phyloP scores from a whole-genome alignment of 2,888 invertebrate species.

The Agelastica alni region DNA sequence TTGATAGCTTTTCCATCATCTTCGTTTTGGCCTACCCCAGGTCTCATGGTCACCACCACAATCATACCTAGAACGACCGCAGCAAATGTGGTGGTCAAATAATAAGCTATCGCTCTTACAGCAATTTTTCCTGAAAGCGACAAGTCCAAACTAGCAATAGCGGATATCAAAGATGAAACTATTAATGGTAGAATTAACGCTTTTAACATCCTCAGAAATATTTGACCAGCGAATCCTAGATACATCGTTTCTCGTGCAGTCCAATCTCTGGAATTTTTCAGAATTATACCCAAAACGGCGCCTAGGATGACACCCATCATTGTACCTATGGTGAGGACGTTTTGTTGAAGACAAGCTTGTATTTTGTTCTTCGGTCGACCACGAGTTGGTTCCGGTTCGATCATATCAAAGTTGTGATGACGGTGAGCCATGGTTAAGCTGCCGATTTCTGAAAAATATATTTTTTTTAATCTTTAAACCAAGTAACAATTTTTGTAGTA shows the following conservation, averaged over 20 bases:
- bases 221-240: conserved; percentile 62
- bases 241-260: conserved; percentile 68
- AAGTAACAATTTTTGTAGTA: too few species aligned
- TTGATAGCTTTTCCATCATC: conserved; percentile 31
- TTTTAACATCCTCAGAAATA: conserved; percentile 75
- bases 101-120: conserved; percentile 68
- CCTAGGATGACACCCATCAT: conserved; percentile 63
- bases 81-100: conserved; percentile 68
- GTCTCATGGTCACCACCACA: conserved; percentile 68
- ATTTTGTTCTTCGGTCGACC: conserved; percentile 38
- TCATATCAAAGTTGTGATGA: conserved; percentile 36
- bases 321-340: conserved; percentile 64
- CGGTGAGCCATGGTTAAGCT: conserved; percentile 23
- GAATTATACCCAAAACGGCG: conserved; percentile 59
- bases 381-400: conserved; percentile 21
- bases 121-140: conserved; percentile 70
- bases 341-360: conserved; percentile 50
- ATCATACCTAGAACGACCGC: conserved; percentile 75
- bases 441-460: conserved; percentile 7
- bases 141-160: conserved; percentile 71
- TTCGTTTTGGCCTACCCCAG: conserved; percentile 57
- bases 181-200: conserved; percentile 75
- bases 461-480: too few species aligned
- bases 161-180: conserved; percentile 68
- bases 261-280: conserved; percentile 57